Evolutionary conservation across 1,140 invertebrate genomes (phyloP), one percentile per base, ranked within the genome.

Genomic region (Aphelinus certus): DNA sequence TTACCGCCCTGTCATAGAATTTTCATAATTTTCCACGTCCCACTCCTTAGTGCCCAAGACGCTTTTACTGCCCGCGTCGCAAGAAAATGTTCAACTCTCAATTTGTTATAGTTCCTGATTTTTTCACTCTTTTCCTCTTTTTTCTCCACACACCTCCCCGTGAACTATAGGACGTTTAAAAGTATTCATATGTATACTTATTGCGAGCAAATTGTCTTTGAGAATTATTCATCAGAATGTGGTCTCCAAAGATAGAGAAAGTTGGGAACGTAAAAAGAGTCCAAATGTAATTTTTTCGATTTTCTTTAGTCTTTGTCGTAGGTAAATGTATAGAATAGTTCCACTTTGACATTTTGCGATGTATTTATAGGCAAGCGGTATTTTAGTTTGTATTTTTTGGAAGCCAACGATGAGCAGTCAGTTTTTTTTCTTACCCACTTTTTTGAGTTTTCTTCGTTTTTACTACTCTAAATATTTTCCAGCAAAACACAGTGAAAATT

Each of bases 401-500:
- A 75, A 75, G 67, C 73, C 67, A 75, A 70, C 53, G 53, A 64
- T 70, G 61, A 75, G 62, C 61, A 70, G 67, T 75, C 67, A 65
- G 58, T 58, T 67, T 10, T 55, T 63, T 70, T 46, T 70, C 69
- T 74, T 6, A 56, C 26, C 57, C n/a, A 43, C 42, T 42, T 63
- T 42, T 45, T 26, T 64, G 56, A 60, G 58, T 49, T 75, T 62
- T 51, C 49, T 7, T 10, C 43, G 3, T 64, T 49, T 46, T 68
- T 58, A 45, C 10, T 60, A 67, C 56, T 65, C 46, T 73, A 73
- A 74, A 69, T 62, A 68, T 62, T 62, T 68, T 74, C 43, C 65
- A 74, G 72, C 51, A 69, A 74, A 74, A 74, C 72, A 68, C 58
- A 75, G 73, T 62, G 58, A 75, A 75, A 69, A 75, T 57, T 7